Evolutionary conservation across 2,888 invertebrate genomes (phyloP).

Genomic region (Entomobrya multifasciata): DNA sequence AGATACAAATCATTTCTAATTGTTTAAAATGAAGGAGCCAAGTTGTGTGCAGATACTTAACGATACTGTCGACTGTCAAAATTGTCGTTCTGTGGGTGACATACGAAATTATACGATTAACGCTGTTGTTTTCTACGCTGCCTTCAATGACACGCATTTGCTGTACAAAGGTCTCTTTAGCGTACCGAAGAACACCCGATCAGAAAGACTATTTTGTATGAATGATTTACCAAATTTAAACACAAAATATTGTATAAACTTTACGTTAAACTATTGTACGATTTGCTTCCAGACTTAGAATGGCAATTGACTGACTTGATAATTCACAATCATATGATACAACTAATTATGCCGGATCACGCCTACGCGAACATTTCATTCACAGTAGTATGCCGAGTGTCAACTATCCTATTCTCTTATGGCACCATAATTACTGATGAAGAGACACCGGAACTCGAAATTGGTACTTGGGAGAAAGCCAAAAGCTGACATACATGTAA

Average conservation of each 20-base stretch:
- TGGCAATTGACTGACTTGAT: slow-evolving; percentile 32
- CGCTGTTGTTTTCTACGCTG: slow-evolving; percentile 42
- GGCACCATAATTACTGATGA: slow-evolving; percentile 44
- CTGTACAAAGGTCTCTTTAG: slow-evolving; percentile 63
- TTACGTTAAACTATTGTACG: not conserved
- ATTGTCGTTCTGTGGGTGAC: not conserved
- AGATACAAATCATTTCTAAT: too few species aligned
- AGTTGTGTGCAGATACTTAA: slow-evolving; percentile 12
- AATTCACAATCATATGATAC: slow-evolving; percentile 38
- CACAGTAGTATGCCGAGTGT: slow-evolving; percentile 35
- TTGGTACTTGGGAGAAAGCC: too few species aligned
- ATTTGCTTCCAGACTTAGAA: slow-evolving; percentile 40
- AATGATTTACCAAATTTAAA: too few species aligned
- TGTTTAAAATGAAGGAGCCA: slow-evolving; percentile 3
- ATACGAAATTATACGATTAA: slow-evolving; percentile 35
- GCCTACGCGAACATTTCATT: slow-evolving; percentile 26
- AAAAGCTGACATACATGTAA: too few species aligned
- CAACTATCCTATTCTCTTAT: slow-evolving; percentile 49
- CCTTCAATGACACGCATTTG: not conserved
- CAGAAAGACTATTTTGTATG: slow-evolving; percentile 53
- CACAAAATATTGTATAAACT: too few species aligned
- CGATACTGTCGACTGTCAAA: slow-evolving; percentile 24
- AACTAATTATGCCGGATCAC: slow-evolving; percentile 12
- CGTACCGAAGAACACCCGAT: slow-evolving; percentile 22
- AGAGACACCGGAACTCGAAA: not conserved